Evolutionary conservation across 2,797 vertebrate species (phyloP).

Genomic region (Sebastes trivittatus): DNA sequence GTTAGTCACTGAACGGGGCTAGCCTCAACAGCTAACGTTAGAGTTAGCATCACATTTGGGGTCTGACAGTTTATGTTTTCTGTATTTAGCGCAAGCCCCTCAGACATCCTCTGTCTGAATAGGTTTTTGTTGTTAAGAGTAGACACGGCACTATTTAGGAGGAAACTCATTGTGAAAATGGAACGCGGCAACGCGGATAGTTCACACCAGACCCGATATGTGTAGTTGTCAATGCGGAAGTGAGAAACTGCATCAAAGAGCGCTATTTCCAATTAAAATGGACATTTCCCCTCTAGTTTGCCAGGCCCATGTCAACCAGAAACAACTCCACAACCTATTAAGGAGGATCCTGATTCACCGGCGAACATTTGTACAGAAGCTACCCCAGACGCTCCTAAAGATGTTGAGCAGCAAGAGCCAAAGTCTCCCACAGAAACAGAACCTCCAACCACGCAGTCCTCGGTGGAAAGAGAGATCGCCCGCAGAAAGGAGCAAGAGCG

Average conservation of each 20-base stretch:
- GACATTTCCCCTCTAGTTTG: constrained; percentile 37
- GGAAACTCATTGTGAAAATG: too few species aligned
- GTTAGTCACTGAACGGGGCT: too few species aligned
- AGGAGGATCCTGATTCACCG: constrained; percentile 44
- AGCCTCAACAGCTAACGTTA: too few species aligned
- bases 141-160: too few species aligned
- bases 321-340: constrained; percentile 16
- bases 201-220: too few species aligned
- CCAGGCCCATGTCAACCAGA: constrained; percentile 26
- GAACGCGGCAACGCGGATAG: too few species aligned
- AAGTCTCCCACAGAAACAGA: constrained; percentile 33
- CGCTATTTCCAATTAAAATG: not conserved
- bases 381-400: constrained; percentile 47
- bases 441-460: constrained; percentile 26
- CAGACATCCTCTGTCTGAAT: too few species aligned
- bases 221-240: too few species aligned
- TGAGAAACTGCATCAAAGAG: not conserved
- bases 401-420: constrained; percentile 2
- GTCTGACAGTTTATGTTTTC: too few species aligned
- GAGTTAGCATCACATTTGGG: too few species aligned
- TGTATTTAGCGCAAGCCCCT: too few species aligned
- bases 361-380: constrained; percentile 57
- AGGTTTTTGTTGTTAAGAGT: too few species aligned
- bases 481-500: constrained; percentile 90
- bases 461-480: constrained; percentile 80